Evolutionary conservation across 2,888 invertebrate species (phyloP).

Genomic region (Aleiodes testaceus): DNA sequence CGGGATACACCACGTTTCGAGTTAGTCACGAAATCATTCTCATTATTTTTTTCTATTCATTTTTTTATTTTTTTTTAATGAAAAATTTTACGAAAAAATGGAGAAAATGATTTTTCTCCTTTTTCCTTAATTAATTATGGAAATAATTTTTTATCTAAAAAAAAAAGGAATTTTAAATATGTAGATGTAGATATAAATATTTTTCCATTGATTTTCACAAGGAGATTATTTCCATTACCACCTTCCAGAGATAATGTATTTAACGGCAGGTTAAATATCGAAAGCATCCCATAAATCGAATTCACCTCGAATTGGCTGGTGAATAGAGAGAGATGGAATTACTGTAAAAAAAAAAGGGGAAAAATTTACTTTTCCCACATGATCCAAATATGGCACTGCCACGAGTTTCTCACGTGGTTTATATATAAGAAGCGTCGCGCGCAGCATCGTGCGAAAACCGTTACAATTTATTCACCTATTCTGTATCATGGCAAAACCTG

Average conservation of each 20-base stretch:
- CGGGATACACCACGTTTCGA: slow-evolving; percentile 47
- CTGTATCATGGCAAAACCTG: slow-evolving; percentile 42
- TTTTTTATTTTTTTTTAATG: background rate
- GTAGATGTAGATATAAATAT: background rate
- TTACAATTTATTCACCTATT: slow-evolving; percentile 54
- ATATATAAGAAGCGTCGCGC: slow-evolving; percentile 40
- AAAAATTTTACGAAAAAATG: too few species aligned
- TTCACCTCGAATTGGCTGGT: background rate
- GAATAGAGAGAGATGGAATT: too few species aligned
- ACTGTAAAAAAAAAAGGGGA: background rate
- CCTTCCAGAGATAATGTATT: slow-evolving; percentile 23
- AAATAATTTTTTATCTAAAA: too few species aligned
- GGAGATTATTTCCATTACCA: slow-evolving; percentile 28
- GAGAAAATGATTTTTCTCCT: too few species aligned
- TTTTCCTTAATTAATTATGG: too few species aligned
- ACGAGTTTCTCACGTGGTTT: slow-evolving; percentile 45
- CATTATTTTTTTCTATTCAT: too few species aligned
- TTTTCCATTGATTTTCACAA: background rate
- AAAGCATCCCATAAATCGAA: slow-evolving; percentile 33
- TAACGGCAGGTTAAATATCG: slow-evolving; percentile 32
- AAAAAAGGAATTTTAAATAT: too few species aligned
- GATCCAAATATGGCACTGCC: slow-evolving; percentile 33
- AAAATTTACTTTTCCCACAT: slow-evolving; percentile 47
- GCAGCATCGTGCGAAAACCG: slow-evolving; percentile 50
- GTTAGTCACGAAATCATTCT: slow-evolving; percentile 57